Conservation (phyloP, 2,797 vertebrate genomes). For the Semaprochilodus insignis region DNA sequence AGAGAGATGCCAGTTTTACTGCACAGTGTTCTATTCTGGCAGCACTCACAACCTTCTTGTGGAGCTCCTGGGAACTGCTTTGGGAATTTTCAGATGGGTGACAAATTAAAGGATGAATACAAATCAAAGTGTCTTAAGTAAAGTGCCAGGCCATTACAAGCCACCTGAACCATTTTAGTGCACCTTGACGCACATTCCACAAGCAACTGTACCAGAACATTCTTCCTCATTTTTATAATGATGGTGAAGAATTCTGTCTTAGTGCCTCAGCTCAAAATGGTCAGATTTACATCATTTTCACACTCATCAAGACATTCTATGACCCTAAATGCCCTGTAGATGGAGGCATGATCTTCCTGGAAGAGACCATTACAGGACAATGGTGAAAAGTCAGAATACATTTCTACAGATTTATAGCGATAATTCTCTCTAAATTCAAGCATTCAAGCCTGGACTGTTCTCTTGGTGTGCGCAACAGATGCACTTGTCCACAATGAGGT, state of each 20-base stretch:
- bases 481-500: too few relatives aligned
- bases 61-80: neutral
- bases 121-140: neutral
- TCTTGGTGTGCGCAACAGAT: too few relatives aligned
- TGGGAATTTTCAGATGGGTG: neutral
- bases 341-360: too few relatives aligned
- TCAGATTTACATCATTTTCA: too few relatives aligned
- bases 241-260: neutral
- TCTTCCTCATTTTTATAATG: neutral
- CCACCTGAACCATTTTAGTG: neutral
- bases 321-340: too few relatives aligned
- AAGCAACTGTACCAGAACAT: neutral
- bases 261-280: neutral
- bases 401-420: too few relatives aligned
- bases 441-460: too few relatives aligned
- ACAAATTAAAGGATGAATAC: neutral
- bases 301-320: too few relatives aligned
- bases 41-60: neutral
- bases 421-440: too few relatives aligned
- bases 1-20: neutral
- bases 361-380: too few relatives aligned
- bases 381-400: too few relatives aligned
- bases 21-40: neutral
- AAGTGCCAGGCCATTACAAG: neutral
- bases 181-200: neutral